Percentiles rank a stretch among this genome's conserved stretches.
Evolutionary conservation across 2,113 vertebrate species (phyloP).

Genomic region (Lagopus leucura): DNA sequence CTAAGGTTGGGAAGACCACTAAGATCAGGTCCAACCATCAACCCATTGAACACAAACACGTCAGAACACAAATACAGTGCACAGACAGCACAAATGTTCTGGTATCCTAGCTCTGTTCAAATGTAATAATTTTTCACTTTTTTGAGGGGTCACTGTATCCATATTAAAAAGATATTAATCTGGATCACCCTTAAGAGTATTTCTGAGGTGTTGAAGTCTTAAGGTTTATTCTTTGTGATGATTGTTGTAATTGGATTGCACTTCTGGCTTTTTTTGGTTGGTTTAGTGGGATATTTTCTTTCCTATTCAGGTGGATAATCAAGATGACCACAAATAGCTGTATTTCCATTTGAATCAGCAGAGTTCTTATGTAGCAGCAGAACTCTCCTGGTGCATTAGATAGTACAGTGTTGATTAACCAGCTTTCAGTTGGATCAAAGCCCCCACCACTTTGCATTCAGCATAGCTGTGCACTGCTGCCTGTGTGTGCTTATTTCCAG

Average conservation of each 20-base stretch:
- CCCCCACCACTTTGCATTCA: neutral
- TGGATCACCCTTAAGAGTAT: neutral
- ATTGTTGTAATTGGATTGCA: neutral
- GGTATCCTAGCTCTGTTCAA: neutral
- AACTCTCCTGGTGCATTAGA: neutral
- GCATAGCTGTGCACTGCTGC: neutral
- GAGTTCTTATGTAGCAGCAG: neutral
- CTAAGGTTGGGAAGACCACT: no score
- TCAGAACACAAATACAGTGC: neutral
- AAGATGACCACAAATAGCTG: neutral
- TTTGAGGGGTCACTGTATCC: neutral
- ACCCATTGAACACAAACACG: no score
- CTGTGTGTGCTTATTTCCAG: neutral
- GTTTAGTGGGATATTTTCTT: neutral
- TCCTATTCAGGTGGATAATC: neutral
- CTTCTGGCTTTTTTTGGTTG: neutral
- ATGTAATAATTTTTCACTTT: neutral
- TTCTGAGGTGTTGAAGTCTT: neutral
- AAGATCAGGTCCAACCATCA: no score
- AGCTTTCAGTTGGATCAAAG: neutral
- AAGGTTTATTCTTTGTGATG: neutral
- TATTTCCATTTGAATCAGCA: neutral
- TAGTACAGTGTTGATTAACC: neutral
- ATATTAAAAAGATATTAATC: neutral
- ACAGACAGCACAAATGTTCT: neutral